A percentile compares a stretch with the other conserved stretches of the same genome.
phyloP scores from a whole-genome alignment of 92 coral and sea anemone genomes.

The Isaurus tuberculatus region DNA sequence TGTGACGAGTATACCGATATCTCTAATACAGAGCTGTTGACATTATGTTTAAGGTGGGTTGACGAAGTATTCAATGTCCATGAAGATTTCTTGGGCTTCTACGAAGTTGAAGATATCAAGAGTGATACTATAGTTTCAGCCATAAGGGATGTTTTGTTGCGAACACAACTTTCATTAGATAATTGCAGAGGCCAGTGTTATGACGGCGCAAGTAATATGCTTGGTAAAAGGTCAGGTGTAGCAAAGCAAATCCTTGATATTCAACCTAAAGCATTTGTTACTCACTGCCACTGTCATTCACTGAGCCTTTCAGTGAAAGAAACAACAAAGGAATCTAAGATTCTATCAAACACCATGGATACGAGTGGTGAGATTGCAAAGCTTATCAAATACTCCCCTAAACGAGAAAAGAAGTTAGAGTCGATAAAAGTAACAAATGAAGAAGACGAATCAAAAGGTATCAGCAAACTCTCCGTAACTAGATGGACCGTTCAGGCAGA shows the following conservation, averaged over 20 bases:
- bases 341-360: not conserved
- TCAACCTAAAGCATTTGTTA: not conserved
- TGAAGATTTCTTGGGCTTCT: too few relatives aligned
- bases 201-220: not conserved
- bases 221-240: too few relatives aligned
- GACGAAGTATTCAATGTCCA: too few relatives aligned
- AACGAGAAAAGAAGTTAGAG: not conserved
- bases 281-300: not conserved
- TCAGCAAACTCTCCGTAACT: too few relatives aligned
- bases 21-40: too few relatives aligned
- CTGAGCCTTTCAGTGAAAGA: conserved; percentile 5
- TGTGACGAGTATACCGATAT: too few relatives aligned
- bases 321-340: not conserved
- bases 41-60: too few relatives aligned
- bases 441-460: not conserved
- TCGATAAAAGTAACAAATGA: not conserved
- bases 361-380: not conserved
- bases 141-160: too few relatives aligned
- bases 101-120: too few relatives aligned
- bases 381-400: not conserved
- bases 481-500: too few relatives aligned
- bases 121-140: too few relatives aligned
- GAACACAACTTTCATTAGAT: not conserved
- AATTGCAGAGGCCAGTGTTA: not conserved
- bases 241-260: not conserved